Evolutionary conservation across 2,113 vertebrate genomes (phyloP).

Genomic region (Collichthys lucidus): DNA sequence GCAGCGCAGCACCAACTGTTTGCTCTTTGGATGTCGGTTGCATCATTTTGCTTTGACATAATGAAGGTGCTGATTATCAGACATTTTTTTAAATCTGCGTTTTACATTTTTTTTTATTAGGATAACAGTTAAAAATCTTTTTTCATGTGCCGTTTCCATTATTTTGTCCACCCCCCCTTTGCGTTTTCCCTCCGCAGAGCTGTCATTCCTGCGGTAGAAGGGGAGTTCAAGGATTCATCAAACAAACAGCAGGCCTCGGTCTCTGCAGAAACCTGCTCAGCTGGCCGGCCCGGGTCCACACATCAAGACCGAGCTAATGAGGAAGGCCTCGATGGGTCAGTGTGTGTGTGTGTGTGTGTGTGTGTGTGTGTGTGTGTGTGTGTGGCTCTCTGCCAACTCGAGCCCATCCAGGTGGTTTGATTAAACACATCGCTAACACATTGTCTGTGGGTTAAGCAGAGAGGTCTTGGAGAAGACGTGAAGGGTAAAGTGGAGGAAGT

Average conservation of each 20-base stretch:
- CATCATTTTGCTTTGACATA: conserved; percentile 30
- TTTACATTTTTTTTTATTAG: not conserved
- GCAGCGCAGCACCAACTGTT: conserved; percentile 19
- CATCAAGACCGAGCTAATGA: conserved; percentile 62
- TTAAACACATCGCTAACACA: conserved; percentile 69
- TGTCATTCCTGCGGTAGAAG: conserved; percentile 55
- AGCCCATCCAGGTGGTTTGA: conserved; percentile 61
- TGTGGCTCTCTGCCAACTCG: conserved; percentile 51
- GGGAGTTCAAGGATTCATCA: conserved; percentile 75
- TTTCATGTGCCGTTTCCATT: not conserved
- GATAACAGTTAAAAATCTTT: not conserved
- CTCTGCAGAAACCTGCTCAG: conserved; percentile 60
- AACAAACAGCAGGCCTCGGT: conserved; percentile 50
- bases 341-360: conserved; percentile 42
- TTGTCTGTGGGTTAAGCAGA: conserved; percentile 56
- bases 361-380: conserved; percentile 43
- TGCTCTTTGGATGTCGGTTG: not conserved
- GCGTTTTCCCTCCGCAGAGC: conserved; percentile 9
- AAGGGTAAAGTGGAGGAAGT: conserved; percentile 36
- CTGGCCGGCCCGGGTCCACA: conserved; percentile 42
- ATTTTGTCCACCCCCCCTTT: conserved; percentile 5
- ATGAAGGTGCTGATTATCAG: conserved; percentile 15
- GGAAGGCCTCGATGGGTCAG: conserved; percentile 38
- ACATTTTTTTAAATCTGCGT: not conserved
- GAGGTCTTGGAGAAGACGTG: conserved; percentile 5